phyloP scores from a whole-genome alignment of 2,888 invertebrate genomes.

The Amiota mariae region DNA sequence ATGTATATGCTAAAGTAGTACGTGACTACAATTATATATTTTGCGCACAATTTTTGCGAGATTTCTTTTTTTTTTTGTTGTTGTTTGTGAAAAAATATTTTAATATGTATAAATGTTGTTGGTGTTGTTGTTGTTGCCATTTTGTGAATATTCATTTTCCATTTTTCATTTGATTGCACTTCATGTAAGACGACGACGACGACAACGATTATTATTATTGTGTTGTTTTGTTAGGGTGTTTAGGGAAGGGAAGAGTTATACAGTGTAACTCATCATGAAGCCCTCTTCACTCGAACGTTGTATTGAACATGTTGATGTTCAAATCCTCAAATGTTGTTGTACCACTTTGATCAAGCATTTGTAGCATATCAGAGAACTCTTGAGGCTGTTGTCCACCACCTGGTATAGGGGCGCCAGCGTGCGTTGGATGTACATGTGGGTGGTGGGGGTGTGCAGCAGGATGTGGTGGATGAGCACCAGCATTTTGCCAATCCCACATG shows the following conservation, averaged over 20 bases:
- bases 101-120: constrained; percentile 30
- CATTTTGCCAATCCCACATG: constrained; percentile 86
- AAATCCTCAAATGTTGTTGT: constrained; percentile 90
- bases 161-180: constrained; percentile 26
- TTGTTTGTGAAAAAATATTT: constrained; percentile 22
- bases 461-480: constrained; percentile 71
- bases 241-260: too few relatives aligned
- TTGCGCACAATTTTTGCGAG: constrained; percentile 58
- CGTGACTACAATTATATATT: constrained; percentile 62
- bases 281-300: constrained; percentile 79
- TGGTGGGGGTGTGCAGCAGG: constrained; percentile 54
- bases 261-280: not conserved
- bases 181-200: not conserved
- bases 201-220: not conserved
- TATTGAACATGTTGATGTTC: constrained; percentile 91
- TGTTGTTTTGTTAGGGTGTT: not conserved
- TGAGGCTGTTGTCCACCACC: constrained; percentile 77
- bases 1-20: constrained; percentile 38
- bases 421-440: constrained; percentile 71
- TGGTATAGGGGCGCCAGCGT: constrained; percentile 74
- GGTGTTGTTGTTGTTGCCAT: not conserved
- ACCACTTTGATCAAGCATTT: constrained; percentile 90
- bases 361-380: constrained; percentile 93
- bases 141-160: constrained; percentile 12
- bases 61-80: constrained; percentile 45